Evolutionary conservation across 2,113 vertebrate genomes (phyloP).

Genomic region (Pelodiscus sinensis): DNA sequence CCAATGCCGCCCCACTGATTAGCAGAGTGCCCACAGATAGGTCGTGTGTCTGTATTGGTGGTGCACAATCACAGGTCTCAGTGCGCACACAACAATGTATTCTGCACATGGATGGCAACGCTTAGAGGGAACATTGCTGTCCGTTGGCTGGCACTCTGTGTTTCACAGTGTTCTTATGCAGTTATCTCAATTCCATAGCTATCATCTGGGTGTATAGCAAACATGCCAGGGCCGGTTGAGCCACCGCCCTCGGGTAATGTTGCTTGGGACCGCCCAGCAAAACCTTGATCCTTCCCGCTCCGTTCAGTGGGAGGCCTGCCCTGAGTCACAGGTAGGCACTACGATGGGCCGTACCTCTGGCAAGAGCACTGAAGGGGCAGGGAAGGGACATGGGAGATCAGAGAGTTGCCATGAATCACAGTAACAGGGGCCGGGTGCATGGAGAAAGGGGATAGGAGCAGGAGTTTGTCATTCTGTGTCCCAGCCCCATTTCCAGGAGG

Average conservation of each 20-base stretch:
- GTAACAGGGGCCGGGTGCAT: not conserved
- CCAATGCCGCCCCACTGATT: too few species aligned
- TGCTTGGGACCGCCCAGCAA: not conserved
- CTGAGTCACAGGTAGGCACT: not conserved
- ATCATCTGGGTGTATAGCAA: not conserved
- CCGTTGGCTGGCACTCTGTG: not conserved
- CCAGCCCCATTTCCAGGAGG: not conserved
- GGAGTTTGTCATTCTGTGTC: not conserved
- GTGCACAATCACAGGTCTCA: too few species aligned
- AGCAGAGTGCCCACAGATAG: too few species aligned
- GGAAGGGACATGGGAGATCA: not conserved
- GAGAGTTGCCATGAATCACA: not conserved
- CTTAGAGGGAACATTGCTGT: too few species aligned
- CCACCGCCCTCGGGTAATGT: not conserved
- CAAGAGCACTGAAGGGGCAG: not conserved
- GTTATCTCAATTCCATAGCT: not conserved
- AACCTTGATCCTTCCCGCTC: not conserved
- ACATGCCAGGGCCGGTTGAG: not conserved
- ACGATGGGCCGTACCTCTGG: not conserved
- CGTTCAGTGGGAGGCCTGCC: not conserved
- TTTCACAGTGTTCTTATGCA: not conserved
- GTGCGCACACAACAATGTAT: too few species aligned
- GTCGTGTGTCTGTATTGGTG: too few species aligned
- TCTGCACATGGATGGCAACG: too few species aligned
- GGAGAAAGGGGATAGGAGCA: not conserved